Evolutionary conservation across 2,888 invertebrate species (phyloP).

Genomic region (Macaria notata): DNA sequence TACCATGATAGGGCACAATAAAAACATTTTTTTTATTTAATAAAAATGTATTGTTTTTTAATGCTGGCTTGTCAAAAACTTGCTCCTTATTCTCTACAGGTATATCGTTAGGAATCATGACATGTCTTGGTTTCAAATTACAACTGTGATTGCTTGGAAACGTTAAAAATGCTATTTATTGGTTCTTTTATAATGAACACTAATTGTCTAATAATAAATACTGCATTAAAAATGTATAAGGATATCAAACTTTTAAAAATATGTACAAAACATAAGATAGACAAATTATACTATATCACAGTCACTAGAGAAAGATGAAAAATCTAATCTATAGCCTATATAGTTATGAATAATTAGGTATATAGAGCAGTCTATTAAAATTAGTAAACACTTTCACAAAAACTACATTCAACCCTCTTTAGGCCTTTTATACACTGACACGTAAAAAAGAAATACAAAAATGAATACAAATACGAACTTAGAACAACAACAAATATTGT

Average conservation of each 20-base stretch:
- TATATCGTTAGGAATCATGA: conserved; percentile 46
- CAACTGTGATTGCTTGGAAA: conserved; percentile 15
- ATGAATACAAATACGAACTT: neutral
- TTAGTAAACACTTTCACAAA: conserved; percentile 38
- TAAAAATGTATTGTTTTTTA: conserved; percentile 57
- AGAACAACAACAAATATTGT: too few species aligned
- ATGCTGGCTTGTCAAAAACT: conserved; percentile 51
- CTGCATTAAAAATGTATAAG: conserved; percentile 77
- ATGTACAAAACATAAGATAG: conserved; percentile 70
- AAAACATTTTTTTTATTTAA: conserved; percentile 31
- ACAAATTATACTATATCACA: conserved; percentile 81
- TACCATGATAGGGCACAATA: neutral
- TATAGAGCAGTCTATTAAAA: conserved; percentile 63
- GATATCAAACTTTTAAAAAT: conserved; percentile 75
- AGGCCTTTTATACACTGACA: conserved; percentile 48
- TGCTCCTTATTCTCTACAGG: conserved; percentile 52
- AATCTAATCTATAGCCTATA: conserved; percentile 52
- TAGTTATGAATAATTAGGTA: conserved; percentile 43
- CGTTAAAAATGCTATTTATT: conserved; percentile 48
- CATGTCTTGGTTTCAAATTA: conserved; percentile 45
- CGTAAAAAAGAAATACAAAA: conserved; percentile 24
- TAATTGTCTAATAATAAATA: conserved; percentile 53
- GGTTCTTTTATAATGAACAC: conserved; percentile 24
- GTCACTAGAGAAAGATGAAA: conserved; percentile 77
- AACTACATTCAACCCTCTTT: conserved; percentile 52